Evolutionary conservation across 2,113 vertebrate species (phyloP).

Genomic region (Tyrannus savana): DNA sequence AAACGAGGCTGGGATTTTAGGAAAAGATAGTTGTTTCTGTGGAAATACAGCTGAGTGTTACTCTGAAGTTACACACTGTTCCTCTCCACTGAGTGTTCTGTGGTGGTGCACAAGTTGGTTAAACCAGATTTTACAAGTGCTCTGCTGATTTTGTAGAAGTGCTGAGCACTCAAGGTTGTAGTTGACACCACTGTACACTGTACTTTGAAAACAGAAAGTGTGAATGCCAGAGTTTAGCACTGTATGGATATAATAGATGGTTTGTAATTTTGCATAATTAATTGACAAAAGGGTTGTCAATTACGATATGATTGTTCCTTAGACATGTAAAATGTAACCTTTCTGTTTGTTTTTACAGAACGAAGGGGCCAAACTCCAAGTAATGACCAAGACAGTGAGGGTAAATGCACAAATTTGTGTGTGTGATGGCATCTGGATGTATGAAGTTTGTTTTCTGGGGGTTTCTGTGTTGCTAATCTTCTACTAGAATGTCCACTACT

Average conservation of each 20-base stretch:
- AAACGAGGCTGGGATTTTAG: background rate
- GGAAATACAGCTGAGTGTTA: background rate
- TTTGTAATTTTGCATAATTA: background rate
- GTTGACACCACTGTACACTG: background rate
- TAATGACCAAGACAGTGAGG: background rate
- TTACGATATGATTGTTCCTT: background rate
- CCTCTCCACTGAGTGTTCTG: background rate
- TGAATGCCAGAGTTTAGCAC: background rate
- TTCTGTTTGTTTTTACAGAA: conserved; percentile 4
- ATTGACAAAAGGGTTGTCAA: background rate
- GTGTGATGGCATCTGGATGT: background rate
- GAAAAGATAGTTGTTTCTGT: background rate
- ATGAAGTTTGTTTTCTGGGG: background rate
- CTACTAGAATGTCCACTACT: background rate
- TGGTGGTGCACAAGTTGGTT: background rate
- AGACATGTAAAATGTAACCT: background rate
- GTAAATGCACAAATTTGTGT: background rate
- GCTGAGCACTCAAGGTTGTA: background rate
- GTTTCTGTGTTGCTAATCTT: background rate
- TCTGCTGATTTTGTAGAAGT: background rate
- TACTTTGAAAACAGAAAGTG: background rate
- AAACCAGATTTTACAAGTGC: background rate
- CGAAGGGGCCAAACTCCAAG: background rate
- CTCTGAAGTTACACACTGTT: background rate
- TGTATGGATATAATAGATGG: background rate